These are phyloP conservation scores for Henricia sp. DNA, from an alignment of 53 echinoderm and acorn worm species.

Conservation along the genomic window DNA sequence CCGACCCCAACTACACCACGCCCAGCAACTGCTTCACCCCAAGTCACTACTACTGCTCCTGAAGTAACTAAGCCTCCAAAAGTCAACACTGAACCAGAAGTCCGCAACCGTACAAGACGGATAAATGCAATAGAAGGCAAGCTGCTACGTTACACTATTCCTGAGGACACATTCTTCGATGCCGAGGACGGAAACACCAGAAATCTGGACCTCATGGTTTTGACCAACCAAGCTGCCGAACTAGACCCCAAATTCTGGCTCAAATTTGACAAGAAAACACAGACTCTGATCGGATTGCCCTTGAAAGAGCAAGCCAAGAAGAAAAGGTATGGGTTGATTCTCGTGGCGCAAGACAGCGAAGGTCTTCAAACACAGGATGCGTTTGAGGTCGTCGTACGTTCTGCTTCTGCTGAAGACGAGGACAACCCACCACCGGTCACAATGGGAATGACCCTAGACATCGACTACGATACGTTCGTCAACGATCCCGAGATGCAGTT, in stretches of 20 bases:
- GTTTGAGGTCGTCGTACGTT: constrained; percentile 82
- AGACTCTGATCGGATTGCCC: constrained; percentile 78
- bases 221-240: constrained; percentile 51
- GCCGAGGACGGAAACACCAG: constrained; percentile 91
- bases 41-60: constrained; percentile 20
- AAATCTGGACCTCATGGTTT: constrained; percentile 66
- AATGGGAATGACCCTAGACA: constrained; percentile 88
- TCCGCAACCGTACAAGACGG: constrained; percentile 40
- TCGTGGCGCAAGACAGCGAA: constrained; percentile 80
- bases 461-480: constrained; percentile 92
- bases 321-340: constrained; percentile 36
- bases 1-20: neutral
- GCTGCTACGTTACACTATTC: constrained; percentile 74
- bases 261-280: constrained; percentile 81
- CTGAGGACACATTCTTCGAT: constrained; percentile 83
- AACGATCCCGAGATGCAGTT: constrained; percentile 80
- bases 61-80: too few species aligned
- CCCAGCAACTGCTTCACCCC: neutral
- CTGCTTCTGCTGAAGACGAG: constrained; percentile 41
- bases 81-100: constrained; percentile 65
- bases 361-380: constrained; percentile 50
- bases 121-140: constrained; percentile 74
- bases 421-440: constrained; percentile 75
- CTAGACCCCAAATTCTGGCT: constrained; percentile 76
- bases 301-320: constrained; percentile 37